These are phyloP conservation scores for Buphagus erythrorhynchus DNA, from an alignment of 2,797 vertebrate genomes.

Conservation along the genomic window DNA sequence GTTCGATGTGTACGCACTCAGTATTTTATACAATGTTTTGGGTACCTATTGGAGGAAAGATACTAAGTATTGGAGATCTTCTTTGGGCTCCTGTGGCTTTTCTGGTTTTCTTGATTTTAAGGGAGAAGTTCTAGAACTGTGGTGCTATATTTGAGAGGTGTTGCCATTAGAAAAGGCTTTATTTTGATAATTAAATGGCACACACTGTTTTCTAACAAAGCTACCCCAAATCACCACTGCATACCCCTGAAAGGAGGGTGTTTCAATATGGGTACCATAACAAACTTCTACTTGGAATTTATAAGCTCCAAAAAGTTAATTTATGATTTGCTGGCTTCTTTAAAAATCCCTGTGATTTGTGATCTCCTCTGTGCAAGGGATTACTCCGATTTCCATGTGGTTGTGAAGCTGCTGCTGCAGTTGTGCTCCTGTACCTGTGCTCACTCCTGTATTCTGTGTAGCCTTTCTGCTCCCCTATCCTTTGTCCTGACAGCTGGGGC, in stretches of 20 bases:
- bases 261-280: not conserved
- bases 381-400: not conserved
- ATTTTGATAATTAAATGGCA: not conserved
- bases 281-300: not conserved
- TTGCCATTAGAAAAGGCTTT: not conserved
- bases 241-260: not conserved
- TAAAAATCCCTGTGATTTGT: not conserved
- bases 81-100: not conserved
- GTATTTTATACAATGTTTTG: not conserved
- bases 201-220: not conserved
- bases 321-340: not conserved
- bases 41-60: not conserved
- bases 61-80: not conserved
- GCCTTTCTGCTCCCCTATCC: not conserved
- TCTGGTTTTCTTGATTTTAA: not conserved
- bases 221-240: not conserved
- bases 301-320: not conserved
- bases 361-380: not conserved
- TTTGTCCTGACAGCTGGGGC: not conserved
- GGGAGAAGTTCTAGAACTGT: not conserved
- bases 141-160: not conserved
- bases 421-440: not conserved
- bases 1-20: not conserved
- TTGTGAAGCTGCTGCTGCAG: not conserved
- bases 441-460: not conserved